phyloP scores from a whole-genome alignment of 35 echinoderm and acorn worm genomes.

The Ptychodera flava region DNA sequence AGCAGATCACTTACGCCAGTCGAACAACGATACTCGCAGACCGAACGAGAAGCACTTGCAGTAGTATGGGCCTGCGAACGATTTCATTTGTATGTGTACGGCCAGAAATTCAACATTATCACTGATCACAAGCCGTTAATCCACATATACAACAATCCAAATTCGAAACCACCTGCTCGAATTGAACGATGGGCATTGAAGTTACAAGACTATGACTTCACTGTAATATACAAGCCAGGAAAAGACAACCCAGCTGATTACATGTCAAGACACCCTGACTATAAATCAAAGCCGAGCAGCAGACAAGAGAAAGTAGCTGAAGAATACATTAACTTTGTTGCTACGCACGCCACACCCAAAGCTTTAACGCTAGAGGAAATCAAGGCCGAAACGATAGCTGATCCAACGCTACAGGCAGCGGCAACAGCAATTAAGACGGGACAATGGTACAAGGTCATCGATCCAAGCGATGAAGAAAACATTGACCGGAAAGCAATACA shows the following conservation, averaged over 20 bases:
- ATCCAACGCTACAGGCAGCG: constrained; percentile 23
- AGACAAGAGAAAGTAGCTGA: constrained; percentile 29
- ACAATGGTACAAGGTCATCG: too few species aligned
- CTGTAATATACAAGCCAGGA: constrained; percentile 27
- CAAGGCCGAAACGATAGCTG: constrained; percentile 17
- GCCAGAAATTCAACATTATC: constrained; percentile 23
- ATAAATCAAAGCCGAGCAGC: not conserved
- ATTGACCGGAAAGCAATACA: constrained; percentile 12
- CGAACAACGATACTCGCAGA: constrained; percentile 54
- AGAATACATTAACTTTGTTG: constrained; percentile 17
- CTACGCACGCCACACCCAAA: constrained; percentile 33
- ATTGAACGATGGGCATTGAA: constrained; percentile 57
- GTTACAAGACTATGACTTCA: constrained; percentile 48
- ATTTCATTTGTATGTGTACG: constrained; percentile 53
- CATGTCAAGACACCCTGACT: constrained; percentile 48
- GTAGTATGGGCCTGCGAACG: constrained; percentile 24
- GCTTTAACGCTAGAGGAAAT: constrained; percentile 21
- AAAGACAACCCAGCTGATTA: constrained; percentile 53
- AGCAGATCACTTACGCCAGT: constrained; percentile 33
- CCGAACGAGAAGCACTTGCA: constrained; percentile 43
- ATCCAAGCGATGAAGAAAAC: too few species aligned
- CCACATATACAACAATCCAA: constrained; percentile 40
- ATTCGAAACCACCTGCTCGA: constrained; percentile 39
- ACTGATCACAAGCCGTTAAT: constrained; percentile 70
- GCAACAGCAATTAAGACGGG: too few species aligned